Conservation (phyloP, 2,797 vertebrate genomes). For the Hydrocynus forskahlii region DNA sequence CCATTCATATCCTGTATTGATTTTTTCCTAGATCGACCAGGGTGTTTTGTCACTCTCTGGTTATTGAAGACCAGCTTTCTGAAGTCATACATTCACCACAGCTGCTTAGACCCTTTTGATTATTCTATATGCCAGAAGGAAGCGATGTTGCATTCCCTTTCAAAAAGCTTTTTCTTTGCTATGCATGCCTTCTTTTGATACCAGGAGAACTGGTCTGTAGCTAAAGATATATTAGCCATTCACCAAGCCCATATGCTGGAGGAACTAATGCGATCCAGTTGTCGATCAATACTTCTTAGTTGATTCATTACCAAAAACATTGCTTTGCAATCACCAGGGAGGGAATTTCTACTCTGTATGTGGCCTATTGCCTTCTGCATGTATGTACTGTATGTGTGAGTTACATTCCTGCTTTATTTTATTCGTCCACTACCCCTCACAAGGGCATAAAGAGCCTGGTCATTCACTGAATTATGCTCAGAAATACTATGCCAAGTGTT, state of each 20-base stretch:
- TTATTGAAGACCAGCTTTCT: conserved; percentile 51
- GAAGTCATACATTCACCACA: conserved; percentile 18
- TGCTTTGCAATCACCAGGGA: conserved; percentile 79
- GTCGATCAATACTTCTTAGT: conserved; percentile 79
- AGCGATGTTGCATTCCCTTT: neutral
- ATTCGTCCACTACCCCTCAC: conserved; percentile 55
- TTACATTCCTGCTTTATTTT: conserved; percentile 1
- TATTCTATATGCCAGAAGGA: conserved; percentile 4
- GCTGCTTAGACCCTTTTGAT: conserved; percentile 31
- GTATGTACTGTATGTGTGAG: conserved; percentile 49
- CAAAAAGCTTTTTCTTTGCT: neutral
- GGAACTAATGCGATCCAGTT: conserved; percentile 72
- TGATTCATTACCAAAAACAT: conserved; percentile 82
- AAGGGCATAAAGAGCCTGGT: conserved; percentile 38
- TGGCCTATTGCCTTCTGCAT: conserved; percentile 74
- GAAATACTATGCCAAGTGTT: conserved; percentile 19
- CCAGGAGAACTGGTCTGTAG: conserved; percentile 3
- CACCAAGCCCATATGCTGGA: conserved; percentile 68
- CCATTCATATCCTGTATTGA: conserved; percentile 61
- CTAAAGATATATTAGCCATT: conserved; percentile 48
- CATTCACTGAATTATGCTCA: conserved; percentile 10
- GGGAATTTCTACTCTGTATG: conserved; percentile 68
- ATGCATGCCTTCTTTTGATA: neutral
- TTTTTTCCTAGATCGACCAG: conserved; percentile 38
- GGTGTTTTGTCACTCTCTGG: conserved; percentile 35